These are phyloP conservation scores for Leptopilina drosophilae DNA, from an alignment of 2,888 invertebrate species.

Conservation along the genomic window DNA sequence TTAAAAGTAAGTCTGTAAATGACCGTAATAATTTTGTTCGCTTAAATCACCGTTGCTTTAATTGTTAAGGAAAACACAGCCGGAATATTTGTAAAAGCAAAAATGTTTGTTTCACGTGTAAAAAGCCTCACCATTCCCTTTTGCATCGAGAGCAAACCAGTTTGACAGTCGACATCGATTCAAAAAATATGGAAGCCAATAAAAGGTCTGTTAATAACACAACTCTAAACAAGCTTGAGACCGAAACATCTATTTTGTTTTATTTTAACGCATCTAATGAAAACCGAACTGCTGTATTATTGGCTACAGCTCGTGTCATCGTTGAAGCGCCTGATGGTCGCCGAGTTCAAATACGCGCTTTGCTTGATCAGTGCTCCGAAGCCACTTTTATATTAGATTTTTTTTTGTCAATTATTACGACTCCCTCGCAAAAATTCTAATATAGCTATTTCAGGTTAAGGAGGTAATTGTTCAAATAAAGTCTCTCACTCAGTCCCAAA, in stretches of 20 bases:
- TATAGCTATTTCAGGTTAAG: slow-evolving; percentile 34
- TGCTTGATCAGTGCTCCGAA: slow-evolving; percentile 45
- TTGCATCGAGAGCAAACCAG: neutral
- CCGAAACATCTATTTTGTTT: neutral
- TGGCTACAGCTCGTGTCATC: slow-evolving; percentile 34
- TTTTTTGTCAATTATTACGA: slow-evolving; percentile 36
- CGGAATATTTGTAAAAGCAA: neutral
- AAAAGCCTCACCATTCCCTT: neutral
- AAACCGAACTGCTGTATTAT: slow-evolving; percentile 1
- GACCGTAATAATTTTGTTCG: neutral
- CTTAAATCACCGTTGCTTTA: neutral
- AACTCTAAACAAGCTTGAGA: neutral
- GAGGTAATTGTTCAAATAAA: neutral
- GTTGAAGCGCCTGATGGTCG: slow-evolving; percentile 17
- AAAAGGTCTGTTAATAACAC: neutral
- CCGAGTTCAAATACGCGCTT: slow-evolving; percentile 28
- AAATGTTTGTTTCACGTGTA: neutral
- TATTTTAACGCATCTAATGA: neutral
- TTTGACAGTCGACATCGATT: neutral
- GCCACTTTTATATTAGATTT: slow-evolving; percentile 41
- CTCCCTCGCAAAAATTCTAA: slow-evolving; percentile 15
- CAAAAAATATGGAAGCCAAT: neutral
- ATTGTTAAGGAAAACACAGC: neutral
- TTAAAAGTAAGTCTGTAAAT: neutral
- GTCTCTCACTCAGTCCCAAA: neutral